phyloP scores from a whole-genome alignment of 2,888 invertebrate species.

The Cordylochernes scorpioides region DNA sequence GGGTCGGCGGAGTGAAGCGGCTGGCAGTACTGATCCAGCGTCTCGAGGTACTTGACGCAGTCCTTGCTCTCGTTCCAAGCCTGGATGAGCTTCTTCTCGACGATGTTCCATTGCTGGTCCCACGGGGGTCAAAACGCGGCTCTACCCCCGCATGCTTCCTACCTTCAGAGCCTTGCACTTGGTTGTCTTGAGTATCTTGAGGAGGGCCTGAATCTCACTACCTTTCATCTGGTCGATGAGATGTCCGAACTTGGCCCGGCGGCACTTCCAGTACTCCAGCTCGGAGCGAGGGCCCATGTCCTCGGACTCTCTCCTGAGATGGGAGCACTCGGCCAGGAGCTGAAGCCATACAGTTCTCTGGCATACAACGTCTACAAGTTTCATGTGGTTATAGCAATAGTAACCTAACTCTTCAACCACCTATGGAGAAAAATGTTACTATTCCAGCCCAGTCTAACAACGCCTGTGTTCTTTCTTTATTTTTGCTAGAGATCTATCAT shows the following conservation, averaged over 20 bases:
- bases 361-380: too few species aligned
- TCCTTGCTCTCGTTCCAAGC: conserved; percentile 87
- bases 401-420: too few species aligned
- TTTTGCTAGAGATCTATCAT: too few species aligned
- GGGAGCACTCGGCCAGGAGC: conserved; percentile 67
- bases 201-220: conserved; percentile 3
- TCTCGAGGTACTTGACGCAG: conserved; percentile 77
- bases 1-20: conserved; percentile 75
- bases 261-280: conserved; percentile 79
- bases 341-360: conserved; percentile 16
- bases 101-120: conserved; percentile 31
- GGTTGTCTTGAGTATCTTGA: too few species aligned
- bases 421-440: too few species aligned
- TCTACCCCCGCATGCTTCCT: too few species aligned
- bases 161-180: too few species aligned
- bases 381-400: too few species aligned
- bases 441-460: too few species aligned
- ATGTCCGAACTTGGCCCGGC: conserved; percentile 74
- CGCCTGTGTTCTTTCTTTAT: too few species aligned
- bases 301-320: conserved; percentile 66
- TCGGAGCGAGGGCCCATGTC: conserved; percentile 73
- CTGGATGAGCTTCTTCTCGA: conserved; percentile 21
- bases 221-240: conserved; percentile 34
- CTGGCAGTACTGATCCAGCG: conserved; percentile 79
- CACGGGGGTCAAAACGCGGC: conserved; percentile 2